Base-by-base conservation (phyloP, 1,140 invertebrate species). In the Wasmannia auropunctata region DNA sequence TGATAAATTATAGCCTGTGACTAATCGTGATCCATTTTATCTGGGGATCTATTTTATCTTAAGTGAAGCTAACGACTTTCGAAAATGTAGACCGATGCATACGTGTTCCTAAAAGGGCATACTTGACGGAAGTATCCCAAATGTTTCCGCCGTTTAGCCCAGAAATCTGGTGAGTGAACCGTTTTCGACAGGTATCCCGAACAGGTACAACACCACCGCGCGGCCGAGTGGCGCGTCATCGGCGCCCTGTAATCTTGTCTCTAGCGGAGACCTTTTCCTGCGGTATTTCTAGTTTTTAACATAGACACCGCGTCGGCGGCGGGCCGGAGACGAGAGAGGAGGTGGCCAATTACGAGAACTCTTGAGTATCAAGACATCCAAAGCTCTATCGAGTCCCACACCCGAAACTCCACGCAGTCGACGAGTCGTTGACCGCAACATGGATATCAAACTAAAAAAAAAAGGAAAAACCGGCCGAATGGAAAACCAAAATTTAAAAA, bases 281-380 rank as follows among this genome's bases (percentile, higher is more conserved):
- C 51, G 86, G 87, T 91, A 88, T 91, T 90, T 91, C 87, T 91
- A 91, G 87, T 91, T 91, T 85, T 79, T 77, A 81, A 74, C 34
- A 34, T 56, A 58, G 70, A 74, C 51, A 56, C 49, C 51, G 51
- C 51, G n/a, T 25, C 31, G 31, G n/a, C 2, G 49, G 19, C 11
- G 49, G 31, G 10, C 3, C 11, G 7, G 31, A 4, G 34, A 65
- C n/a, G 51, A 58, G 14, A 56, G 70, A 14, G 2, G 37, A 31
- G 74, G 25, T 43, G 56, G 65, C 67, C 86, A 90, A 90, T 90
- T 90, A 90, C 56, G 25, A 72, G 51, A 19, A 22, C 34, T 56
- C 62, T n/a, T 58, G n/a, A 67, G 58, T 51, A 76, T 83, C 46
- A 74, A 72, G 85, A 79, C 46, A 16, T 85, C 25, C 22, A 56